A percentile compares a stretch with the other conserved stretches of the same genome.
These are phyloP conservation scores for Boleophthalmus pectinirostris DNA, from an alignment of 2,113 vertebrate genomes.

Conservation along the genomic window DNA sequence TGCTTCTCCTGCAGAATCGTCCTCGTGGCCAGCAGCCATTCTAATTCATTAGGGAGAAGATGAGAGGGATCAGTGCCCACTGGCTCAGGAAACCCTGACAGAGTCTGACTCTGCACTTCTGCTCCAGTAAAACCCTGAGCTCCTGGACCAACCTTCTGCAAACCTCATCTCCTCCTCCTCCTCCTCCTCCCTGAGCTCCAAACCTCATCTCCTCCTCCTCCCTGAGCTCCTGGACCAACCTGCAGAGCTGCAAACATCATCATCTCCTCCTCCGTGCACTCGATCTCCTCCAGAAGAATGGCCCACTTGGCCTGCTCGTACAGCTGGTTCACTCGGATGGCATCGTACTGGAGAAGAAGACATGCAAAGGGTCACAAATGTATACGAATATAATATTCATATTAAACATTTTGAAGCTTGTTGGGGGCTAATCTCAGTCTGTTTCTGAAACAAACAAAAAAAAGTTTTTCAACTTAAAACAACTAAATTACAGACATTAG, in stretches of 20 bases:
- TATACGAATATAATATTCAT: too few relatives aligned
- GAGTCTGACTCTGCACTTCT: conserved; percentile 37
- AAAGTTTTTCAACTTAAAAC: too few relatives aligned
- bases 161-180: conserved; percentile 99
- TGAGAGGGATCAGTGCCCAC: conserved; percentile 35
- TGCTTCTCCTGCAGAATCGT: conserved; percentile 34
- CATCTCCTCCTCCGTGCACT: conserved; percentile 99
- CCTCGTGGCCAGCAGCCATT: conserved; percentile 47
- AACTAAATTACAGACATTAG: too few relatives aligned
- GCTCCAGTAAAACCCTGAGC: conserved; percentile 71
- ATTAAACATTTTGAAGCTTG: too few relatives aligned
- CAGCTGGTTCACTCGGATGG: conserved; percentile 97
- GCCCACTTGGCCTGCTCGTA: conserved; percentile 98
- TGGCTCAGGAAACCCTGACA: conserved; percentile 44
- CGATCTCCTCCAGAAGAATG: conserved; percentile 97
- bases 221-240: conserved; percentile 69
- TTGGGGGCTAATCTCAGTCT: too few relatives aligned
- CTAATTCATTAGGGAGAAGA: conserved; percentile 59
- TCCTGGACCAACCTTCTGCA: conserved; percentile 90
- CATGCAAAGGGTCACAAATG: neutral
- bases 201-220: conserved; percentile 99
- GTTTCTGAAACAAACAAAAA: too few relatives aligned
- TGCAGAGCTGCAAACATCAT: conserved; percentile 99
- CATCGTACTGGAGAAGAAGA: conserved; percentile 86
- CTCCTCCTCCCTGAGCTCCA: conserved; percentile 98